These are phyloP conservation scores for Caracal caracal DNA, from an alignment of 2,113 vertebrate genomes.

Conservation along the genomic window DNA sequence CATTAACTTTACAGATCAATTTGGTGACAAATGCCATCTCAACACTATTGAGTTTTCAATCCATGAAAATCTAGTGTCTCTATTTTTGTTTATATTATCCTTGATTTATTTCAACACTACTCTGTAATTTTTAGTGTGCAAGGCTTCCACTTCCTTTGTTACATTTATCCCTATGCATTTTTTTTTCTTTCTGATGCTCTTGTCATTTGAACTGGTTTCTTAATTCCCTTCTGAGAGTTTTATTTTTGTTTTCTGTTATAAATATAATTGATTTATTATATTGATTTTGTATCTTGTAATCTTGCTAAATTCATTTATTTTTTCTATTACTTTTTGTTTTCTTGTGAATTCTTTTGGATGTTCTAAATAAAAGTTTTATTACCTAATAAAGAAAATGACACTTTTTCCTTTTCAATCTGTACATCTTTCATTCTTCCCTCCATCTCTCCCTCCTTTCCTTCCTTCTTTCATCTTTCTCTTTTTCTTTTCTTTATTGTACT, in stretches of 20 bases:
- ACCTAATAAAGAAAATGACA: background rate
- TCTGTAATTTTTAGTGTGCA: background rate
- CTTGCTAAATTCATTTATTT: background rate
- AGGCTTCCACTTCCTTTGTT: background rate
- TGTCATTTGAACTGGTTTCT: background rate
- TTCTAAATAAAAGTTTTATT: background rate
- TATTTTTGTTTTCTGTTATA: background rate
- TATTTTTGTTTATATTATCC: background rate
- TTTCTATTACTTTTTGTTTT: background rate
- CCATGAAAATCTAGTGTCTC: background rate
- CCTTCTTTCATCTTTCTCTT: background rate
- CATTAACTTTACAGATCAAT: background rate
- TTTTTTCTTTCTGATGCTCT: slow-evolving; percentile 39
- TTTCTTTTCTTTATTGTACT: background rate
- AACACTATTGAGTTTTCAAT: background rate
- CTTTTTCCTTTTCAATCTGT: background rate
- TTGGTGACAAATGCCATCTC: background rate
- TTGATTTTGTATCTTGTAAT: background rate
- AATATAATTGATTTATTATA: slow-evolving; percentile 30
- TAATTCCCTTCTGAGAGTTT: slow-evolving; percentile 1
- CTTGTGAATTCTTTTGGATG: background rate
- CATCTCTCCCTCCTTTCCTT: too few species aligned
- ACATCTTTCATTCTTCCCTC: background rate
- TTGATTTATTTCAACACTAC: slow-evolving; percentile 31
- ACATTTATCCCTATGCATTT: background rate